A percentile compares a stretch with the other conserved stretches of the same genome.
These are phyloP conservation scores for Rhynchomys soricoides DNA, from an alignment of 2,113 vertebrate species.

Conservation along the genomic window DNA sequence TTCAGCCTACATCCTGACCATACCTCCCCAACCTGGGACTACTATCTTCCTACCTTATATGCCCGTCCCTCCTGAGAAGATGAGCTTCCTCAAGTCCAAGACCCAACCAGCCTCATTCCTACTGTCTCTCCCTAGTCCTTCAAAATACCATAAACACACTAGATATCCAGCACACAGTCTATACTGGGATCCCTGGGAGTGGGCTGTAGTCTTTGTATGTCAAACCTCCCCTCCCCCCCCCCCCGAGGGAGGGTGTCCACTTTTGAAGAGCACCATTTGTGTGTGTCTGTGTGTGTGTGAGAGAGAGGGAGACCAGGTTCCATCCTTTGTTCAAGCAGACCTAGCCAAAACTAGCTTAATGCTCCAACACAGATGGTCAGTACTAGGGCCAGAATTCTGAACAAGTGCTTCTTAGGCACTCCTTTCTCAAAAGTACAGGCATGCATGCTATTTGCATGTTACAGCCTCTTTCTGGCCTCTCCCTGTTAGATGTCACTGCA, in stretches of 20 bases:
- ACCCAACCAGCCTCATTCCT: not conserved
- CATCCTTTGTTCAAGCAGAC: not conserved
- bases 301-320: not conserved
- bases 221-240: not conserved
- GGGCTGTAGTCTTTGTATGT: not conserved
- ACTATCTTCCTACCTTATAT: not conserved
- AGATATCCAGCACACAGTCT: not conserved
- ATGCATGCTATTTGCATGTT: too few relatives aligned
- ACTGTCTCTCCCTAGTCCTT: not conserved
- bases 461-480: not conserved
- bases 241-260: fast-evolving
- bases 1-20: too few relatives aligned
- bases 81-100: not conserved
- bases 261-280: fast-evolving
- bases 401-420: fast-evolving
- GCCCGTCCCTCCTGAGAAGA: not conserved
- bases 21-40: too few relatives aligned
- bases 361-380: not conserved
- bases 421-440: not conserved
- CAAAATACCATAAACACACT: not conserved
- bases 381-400: not conserved
- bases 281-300: not conserved
- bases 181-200: not conserved
- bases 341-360: not conserved
- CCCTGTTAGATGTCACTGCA: too few relatives aligned